A percentile compares a stretch with the other conserved stretches of the same genome.
Evolutionary conservation across 2,113 vertebrate species (phyloP).

Genomic region (Thalassarche chlororhynchos): DNA sequence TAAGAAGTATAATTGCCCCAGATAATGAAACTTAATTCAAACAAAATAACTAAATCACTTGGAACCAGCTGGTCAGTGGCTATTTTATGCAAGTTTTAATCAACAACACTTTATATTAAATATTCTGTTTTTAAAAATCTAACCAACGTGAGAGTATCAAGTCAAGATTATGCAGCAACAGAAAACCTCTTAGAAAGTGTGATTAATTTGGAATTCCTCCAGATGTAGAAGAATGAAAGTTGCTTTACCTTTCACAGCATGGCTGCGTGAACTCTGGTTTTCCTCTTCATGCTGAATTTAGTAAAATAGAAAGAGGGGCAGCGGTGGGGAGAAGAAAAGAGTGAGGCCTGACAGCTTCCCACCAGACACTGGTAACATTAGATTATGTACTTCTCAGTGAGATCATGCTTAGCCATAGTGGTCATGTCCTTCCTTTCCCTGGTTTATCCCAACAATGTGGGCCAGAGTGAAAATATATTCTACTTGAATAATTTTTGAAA

Average conservation of each 20-base stretch:
- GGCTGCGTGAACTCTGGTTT: neutral
- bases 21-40: neutral
- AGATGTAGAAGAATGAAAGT: neutral
- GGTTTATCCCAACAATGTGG: neutral
- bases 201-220: neutral
- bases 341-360: neutral
- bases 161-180: neutral
- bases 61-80: neutral
- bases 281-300: neutral
- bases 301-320: neutral
- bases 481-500: neutral
- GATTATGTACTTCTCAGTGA: neutral
- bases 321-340: neutral
- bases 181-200: neutral
- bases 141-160: neutral
- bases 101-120: neutral
- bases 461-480: neutral
- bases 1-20: constrained; percentile 7
- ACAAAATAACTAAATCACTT: neutral
- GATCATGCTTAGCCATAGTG: neutral
- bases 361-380: neutral
- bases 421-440: neutral
- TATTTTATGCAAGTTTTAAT: constrained; percentile 15
- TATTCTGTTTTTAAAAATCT: neutral
- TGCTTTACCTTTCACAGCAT: neutral